Conservation (phyloP, 1,140 invertebrate genomes). For the Halesus radiatus region DNA sequence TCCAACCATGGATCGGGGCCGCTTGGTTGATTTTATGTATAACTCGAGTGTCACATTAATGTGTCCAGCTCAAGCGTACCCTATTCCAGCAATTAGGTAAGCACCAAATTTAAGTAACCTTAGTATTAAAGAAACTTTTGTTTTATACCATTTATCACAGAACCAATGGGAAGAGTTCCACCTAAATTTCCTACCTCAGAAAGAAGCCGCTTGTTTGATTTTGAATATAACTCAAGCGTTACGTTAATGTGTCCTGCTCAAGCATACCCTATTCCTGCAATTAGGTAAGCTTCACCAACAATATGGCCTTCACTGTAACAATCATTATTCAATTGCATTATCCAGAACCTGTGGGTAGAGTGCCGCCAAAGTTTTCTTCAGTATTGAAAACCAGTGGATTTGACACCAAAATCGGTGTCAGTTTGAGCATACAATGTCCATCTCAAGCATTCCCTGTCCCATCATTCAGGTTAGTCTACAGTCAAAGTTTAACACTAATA, state of each 20-base stretch:
- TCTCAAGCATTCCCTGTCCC: slow-evolving; percentile 78
- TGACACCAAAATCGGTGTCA: slow-evolving; percentile 62
- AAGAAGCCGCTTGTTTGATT: slow-evolving; percentile 69
- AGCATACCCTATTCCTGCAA: slow-evolving; percentile 79
- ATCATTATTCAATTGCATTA: slow-evolving; percentile 62
- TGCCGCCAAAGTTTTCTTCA: slow-evolving; percentile 66
- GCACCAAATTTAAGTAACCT: background rate
- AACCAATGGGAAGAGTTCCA: slow-evolving; percentile 61
- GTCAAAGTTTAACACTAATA: background rate
- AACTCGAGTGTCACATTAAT: slow-evolving; percentile 72
- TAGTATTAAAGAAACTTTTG: too few relatives aligned
- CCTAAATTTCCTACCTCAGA: slow-evolving; percentile 71
- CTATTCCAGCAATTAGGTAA: slow-evolving; percentile 80
- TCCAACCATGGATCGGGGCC: slow-evolving; percentile 77
- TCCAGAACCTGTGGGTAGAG: slow-evolving; percentile 55
- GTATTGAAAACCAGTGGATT: slow-evolving; percentile 70
- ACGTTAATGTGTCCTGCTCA: slow-evolving; percentile 81
- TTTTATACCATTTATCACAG: slow-evolving; percentile 48
- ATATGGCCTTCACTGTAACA: slow-evolving; percentile 50
- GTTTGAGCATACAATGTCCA: slow-evolving; percentile 71
- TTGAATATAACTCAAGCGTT: slow-evolving; percentile 59
- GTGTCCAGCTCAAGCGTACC: slow-evolving; percentile 81
- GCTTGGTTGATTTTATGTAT: slow-evolving; percentile 71
- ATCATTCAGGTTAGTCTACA: slow-evolving; percentile 68
- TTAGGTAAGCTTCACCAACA: slow-evolving; percentile 70